Evolutionary conservation across 2,888 invertebrate species (phyloP).

Genomic region (Habroteleia sp.): DNA sequence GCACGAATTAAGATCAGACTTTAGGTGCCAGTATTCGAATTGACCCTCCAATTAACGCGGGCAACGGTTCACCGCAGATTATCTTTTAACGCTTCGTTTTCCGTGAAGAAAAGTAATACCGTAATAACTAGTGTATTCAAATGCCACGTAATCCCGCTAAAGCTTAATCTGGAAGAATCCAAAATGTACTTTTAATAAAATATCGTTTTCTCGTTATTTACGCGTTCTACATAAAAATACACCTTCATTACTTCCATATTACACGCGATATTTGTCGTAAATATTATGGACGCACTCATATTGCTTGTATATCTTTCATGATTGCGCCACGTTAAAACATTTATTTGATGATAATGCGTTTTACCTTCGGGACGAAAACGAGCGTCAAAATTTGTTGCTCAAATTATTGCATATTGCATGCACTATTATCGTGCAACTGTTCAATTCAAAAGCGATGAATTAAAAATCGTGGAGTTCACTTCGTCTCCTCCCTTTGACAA

Average conservation of each 20-base stretch:
- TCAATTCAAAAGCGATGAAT: conserved; percentile 31
- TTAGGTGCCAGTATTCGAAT: not conserved
- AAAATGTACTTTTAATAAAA: conserved; percentile 49
- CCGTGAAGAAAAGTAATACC: conserved; percentile 17
- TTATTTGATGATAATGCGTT: conserved; percentile 33
- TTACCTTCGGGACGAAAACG: conserved; percentile 11
- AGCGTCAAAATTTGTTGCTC: conserved; percentile 32
- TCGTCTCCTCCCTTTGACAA: conserved; percentile 24
- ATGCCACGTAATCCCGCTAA: conserved; percentile 17
- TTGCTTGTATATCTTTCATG: conserved; percentile 35
- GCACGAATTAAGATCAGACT: not conserved
- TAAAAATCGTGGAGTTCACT: conserved; percentile 33
- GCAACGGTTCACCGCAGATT: conserved; percentile 11
- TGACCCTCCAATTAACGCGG: conserved; percentile 3
- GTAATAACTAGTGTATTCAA: conserved; percentile 19
- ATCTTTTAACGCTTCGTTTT: conserved; percentile 9
- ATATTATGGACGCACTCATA: conserved; percentile 14
- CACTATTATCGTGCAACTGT: conserved; percentile 31
- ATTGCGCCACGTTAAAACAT: conserved; percentile 33
- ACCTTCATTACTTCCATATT: conserved; percentile 26
- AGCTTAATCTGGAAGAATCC: conserved; percentile 24
- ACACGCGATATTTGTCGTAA: conserved; percentile 38
- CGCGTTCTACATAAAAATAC: conserved; percentile 33
- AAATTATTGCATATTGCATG: conserved; percentile 38
- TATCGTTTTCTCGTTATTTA: conserved; percentile 32